A percentile compares a stretch with the other conserved stretches of the same genome.
Conservation (phyloP, 1,140 invertebrate species). For the Drosophila kanapiae region DNA sequence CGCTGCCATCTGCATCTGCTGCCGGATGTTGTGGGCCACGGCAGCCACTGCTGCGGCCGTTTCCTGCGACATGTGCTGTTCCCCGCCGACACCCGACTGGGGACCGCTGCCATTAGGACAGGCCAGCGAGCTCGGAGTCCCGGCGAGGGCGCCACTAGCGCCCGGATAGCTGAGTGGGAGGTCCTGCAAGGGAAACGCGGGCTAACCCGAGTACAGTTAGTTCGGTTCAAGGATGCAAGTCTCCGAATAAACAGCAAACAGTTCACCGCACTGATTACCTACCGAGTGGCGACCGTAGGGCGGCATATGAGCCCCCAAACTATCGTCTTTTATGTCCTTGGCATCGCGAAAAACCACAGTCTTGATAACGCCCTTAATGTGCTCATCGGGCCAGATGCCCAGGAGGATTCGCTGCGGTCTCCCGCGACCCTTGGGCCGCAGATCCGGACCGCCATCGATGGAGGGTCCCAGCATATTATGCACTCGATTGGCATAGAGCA, state of each 20-base stretch:
- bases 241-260: neutral
- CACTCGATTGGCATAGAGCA: conserved; percentile 96
- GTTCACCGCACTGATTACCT: conserved; percentile 41
- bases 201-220: conserved; percentile 73
- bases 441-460: conserved; percentile 93
- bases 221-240: conserved; percentile 11
- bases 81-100: conserved; percentile 34
- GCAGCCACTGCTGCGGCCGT: conserved; percentile 83
- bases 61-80: conserved; percentile 82
- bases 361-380: conserved; percentile 95
- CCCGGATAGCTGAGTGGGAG: conserved; percentile 77
- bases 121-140: conserved; percentile 54
- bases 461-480: conserved; percentile 97
- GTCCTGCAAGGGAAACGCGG: conserved; percentile 84
- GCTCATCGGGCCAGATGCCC: conserved; percentile 96
- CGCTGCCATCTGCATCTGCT: conserved; percentile 91
- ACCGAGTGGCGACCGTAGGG: conserved; percentile 84
- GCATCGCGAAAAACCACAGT: conserved; percentile 96
- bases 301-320: conserved; percentile 66
- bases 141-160: conserved; percentile 53
- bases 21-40: conserved; percentile 88
- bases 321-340: conserved; percentile 91
- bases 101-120: conserved; percentile 69
- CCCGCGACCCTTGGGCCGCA: conserved; percentile 95
- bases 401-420: conserved; percentile 95